Evolutionary conservation across 2,888 invertebrate genomes (phyloP), one percentile per base, ranked within the genome.

Genomic region (Caenorhabditis parvicauda): DNA sequence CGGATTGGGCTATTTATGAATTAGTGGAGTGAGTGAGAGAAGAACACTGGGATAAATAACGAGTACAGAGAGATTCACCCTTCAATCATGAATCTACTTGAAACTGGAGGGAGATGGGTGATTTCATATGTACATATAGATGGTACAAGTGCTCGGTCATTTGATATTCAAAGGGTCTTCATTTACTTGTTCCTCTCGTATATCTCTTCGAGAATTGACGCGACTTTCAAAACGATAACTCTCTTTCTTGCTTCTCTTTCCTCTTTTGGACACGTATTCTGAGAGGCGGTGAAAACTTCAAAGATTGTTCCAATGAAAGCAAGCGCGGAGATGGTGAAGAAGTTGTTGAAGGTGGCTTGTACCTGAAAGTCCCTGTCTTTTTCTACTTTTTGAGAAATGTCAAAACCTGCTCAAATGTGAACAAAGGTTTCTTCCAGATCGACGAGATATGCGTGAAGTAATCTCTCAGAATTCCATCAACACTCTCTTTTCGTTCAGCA

Each of bases 221-320:
- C 24, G 2, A 55, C 49, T 37, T 55, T 55, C 27, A 37, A 42
- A 4, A 47, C 48, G 38, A 55, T 55, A n/a, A 25, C 17, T 12
- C 19, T 14, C 38, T 50, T 39, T 25, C 55, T n/a, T 22, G 27
- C 32, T 5, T 22, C 28, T 25, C 19, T 29, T n/a, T 55, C 55
- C 12, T 55, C 25, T 19, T 55, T 41, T 19, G 49, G 32, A 35
- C 48, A 55, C 7, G 9, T 32, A n/a, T n/a, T 32, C 35, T 37
- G 28, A 12, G 43, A 24, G 14, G 55, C 55, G 17, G 38, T 14
- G 22, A 43, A 55, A 38, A 55, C 43, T 25, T 55, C 55, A 41
- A 47, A 44, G 21, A 55, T 47, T 1, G 55, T 55, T 27, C 49
- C 55, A 5, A 55, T 22, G 32, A 55, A 55, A n/a, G 55, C 55